Evolutionary conservation across 64 coral and sea anemone species (phyloP).

Genomic region (Orbicella faveolata): DNA sequence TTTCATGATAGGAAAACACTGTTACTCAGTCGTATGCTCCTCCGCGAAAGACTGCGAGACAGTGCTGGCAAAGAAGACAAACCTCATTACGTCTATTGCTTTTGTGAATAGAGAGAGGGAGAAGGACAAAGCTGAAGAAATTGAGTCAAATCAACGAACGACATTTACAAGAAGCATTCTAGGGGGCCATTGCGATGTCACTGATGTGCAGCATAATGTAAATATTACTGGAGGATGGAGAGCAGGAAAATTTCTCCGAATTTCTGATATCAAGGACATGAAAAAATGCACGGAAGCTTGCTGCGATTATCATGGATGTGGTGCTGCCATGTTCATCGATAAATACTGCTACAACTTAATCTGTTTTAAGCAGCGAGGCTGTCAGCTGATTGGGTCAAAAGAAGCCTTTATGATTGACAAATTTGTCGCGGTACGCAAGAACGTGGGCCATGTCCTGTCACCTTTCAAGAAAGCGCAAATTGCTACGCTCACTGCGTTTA

Average conservation of each 20-base stretch:
- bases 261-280: constrained; percentile 52
- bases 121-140: background rate
- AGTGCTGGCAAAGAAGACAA: constrained; percentile 16
- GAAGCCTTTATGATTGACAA: constrained; percentile 59
- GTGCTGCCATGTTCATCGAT: constrained; percentile 64
- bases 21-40: constrained; percentile 61
- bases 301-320: constrained; percentile 61
- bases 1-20: constrained; percentile 66
- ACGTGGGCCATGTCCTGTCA: background rate
- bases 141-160: background rate
- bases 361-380: constrained; percentile 66
- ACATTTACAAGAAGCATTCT: constrained; percentile 24
- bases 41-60: constrained; percentile 49
- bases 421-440: constrained; percentile 60
- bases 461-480: constrained; percentile 18
- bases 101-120: constrained; percentile 12
- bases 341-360: constrained; percentile 73
- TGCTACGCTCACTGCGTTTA: background rate
- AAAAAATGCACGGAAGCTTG: constrained; percentile 57
- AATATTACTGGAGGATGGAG: constrained; percentile 83
- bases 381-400: constrained; percentile 41
- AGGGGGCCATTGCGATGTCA: constrained; percentile 53
- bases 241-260: constrained; percentile 82
- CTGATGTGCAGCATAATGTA: constrained; percentile 53
- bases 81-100: constrained; percentile 59